These are phyloP conservation scores for Ptychochromis oligacanthus DNA, from an alignment of 2,113 vertebrate species.

Conservation along the genomic window DNA sequence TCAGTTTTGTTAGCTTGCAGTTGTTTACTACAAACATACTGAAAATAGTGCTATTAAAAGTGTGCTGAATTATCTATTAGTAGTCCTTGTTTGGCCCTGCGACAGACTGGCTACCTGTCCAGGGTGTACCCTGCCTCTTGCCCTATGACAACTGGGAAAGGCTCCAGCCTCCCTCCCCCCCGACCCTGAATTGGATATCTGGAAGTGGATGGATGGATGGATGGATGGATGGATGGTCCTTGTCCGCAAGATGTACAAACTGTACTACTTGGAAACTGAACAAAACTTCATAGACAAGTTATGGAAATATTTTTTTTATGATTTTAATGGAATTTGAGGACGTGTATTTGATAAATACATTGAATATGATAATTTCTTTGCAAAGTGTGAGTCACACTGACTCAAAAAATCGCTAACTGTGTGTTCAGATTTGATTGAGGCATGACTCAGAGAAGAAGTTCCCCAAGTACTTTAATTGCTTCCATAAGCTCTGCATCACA, in stretches of 20 bases:
- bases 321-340: neutral
- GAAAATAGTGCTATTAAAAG: neutral
- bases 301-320: neutral
- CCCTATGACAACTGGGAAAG: too few species aligned
- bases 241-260: fast-evolving
- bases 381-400: neutral
- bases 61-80: fast-evolving
- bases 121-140: too few species aligned
- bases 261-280: neutral
- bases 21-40: neutral
- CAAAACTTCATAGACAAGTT: neutral
- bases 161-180: too few species aligned
- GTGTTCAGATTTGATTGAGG: neutral
- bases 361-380: neutral
- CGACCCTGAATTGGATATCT: too few species aligned
- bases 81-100: neutral
- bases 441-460: slow-evolving; percentile 1
- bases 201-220: too few species aligned
- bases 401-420: neutral
- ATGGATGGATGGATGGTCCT: too few species aligned
- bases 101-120: too few species aligned
- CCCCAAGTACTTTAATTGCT: neutral
- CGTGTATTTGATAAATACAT: neutral
- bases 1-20: neutral
- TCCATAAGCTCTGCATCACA: neutral